phyloP scores from a whole-genome alignment of 1,140 invertebrate genomes.

The Drosophila fuyamai region DNA sequence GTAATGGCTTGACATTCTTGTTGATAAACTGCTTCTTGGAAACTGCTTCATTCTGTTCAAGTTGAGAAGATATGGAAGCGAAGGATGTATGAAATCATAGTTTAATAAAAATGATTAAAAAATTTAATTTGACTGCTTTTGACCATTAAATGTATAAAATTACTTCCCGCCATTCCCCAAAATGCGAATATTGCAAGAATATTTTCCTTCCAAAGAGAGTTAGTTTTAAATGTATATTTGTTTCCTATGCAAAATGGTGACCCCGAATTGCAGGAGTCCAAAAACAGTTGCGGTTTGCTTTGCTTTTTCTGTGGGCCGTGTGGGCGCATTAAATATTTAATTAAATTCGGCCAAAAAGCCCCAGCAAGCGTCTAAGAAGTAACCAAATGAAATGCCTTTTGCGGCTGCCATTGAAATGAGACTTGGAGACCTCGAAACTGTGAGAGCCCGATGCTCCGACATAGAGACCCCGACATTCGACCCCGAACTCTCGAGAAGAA shows the following conservation, averaged over 20 bases:
- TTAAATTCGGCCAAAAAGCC: constrained; percentile 74
- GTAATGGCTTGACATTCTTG: neutral
- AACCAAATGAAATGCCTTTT: constrained; percentile 76
- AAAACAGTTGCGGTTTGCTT: constrained; percentile 15
- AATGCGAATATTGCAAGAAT: too few relatives aligned
- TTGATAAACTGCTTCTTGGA: too few relatives aligned
- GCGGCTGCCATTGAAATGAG: constrained; percentile 74
- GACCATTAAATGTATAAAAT: too few relatives aligned
- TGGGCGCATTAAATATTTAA: constrained; percentile 72
- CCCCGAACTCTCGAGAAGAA: constrained; percentile 38
- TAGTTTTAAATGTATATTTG: neutral
- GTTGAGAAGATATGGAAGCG: too few relatives aligned
- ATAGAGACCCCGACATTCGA: constrained; percentile 39
- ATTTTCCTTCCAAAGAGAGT: too few relatives aligned
- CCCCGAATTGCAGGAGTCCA: neutral
- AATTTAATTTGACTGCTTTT: too few relatives aligned
- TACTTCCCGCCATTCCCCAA: too few relatives aligned
- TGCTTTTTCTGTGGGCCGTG: constrained; percentile 12
- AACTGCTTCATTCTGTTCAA: too few relatives aligned
- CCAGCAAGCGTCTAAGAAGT: constrained; percentile 60
- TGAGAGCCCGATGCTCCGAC: constrained; percentile 2
- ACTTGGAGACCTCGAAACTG: constrained; percentile 4
- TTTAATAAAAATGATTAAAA: too few relatives aligned
- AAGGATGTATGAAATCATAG: too few relatives aligned
- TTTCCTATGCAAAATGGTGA: too few relatives aligned